Evolutionary conservation across 1,140 invertebrate species (phyloP), one percentile per base, ranked within the genome.

Genomic region (Pteromalus puparum): DNA sequence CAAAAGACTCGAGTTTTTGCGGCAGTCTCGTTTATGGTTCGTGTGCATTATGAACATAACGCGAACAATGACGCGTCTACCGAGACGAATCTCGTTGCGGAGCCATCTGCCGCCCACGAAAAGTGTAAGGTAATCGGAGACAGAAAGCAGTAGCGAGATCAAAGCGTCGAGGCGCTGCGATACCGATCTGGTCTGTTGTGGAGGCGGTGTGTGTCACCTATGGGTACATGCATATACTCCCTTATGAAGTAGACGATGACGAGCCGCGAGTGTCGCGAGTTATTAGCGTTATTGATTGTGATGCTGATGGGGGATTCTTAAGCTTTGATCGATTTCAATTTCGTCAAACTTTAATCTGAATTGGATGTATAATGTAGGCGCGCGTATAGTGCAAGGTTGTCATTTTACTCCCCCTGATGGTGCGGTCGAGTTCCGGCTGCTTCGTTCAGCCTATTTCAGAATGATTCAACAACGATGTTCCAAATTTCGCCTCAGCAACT

Each of bases 201-300:
- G 46, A 48, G 18, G 21, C 12, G 30, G 7, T 53, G 15, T 10
- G 48, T 21, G 48, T 42, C 10, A 42, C 6, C 9, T 53, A 1
- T 34, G 30, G 42, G 42, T 46, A 46, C 10, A 46, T 6, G 6
- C 18, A 21, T 2, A 2, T 61, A 73, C 18, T 81, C 80, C 70
- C 68, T 34, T 24, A 21, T 73, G 79, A 42, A 72, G 48, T 81
- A 6, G 68, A 81, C 79, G 42, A 48, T 81, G 42, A 81, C 24
- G 65, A 18, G n/a, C 2, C 10, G 10, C 5, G 61, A 7, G 2
- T 26, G 21, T 68, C 65, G 65, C 6, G 65, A 26, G 7, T 68
- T 68, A 2, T 24, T 26, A n/a, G 7, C 65, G 7, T 68, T 53
- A 53, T 18, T 18, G 48, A 4, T 53, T 18, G 15, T 21, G 48